Percentiles rank a stretch among this genome's conserved stretches.
Evolutionary conservation across 2,797 vertebrate species (phyloP).

Genomic region (Antrozous pallidus): DNA sequence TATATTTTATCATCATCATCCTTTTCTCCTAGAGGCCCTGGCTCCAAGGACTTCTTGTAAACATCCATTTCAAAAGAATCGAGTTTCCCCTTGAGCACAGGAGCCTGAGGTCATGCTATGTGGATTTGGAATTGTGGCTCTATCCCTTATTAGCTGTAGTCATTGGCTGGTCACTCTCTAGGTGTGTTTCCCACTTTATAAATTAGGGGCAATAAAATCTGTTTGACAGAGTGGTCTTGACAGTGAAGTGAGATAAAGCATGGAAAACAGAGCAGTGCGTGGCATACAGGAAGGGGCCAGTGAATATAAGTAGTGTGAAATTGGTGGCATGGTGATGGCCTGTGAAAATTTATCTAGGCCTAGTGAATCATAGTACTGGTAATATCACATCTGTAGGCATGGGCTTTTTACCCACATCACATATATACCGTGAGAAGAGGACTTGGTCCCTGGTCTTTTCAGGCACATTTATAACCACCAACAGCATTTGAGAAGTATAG

Average conservation of each 20-base stretch:
- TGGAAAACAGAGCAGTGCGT: background rate
- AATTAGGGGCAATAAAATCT: background rate
- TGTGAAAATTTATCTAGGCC: background rate
- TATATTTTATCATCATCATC: background rate
- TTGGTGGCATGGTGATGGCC: background rate
- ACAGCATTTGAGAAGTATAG: background rate
- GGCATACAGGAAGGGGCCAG: background rate
- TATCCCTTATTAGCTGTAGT: conserved; percentile 48
- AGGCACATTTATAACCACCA: background rate
- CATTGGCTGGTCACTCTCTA: conserved; percentile 53
- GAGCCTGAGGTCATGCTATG: background rate
- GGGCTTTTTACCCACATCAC: background rate
- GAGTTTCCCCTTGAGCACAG: background rate
- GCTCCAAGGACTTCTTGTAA: background rate
- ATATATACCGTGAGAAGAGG: no score
- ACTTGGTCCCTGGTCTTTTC: background rate
- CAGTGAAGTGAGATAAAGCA: background rate
- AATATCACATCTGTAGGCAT: background rate
- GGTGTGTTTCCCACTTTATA: conserved; percentile 32
- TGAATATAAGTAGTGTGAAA: no score
- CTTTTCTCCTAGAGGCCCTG: background rate
- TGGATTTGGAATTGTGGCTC: conserved; percentile 43
- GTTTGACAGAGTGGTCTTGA: background rate
- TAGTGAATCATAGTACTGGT: background rate
- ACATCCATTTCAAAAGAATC: background rate